Conservation (phyloP, 1,140 invertebrate species). For the Popillia japonica region DNA sequence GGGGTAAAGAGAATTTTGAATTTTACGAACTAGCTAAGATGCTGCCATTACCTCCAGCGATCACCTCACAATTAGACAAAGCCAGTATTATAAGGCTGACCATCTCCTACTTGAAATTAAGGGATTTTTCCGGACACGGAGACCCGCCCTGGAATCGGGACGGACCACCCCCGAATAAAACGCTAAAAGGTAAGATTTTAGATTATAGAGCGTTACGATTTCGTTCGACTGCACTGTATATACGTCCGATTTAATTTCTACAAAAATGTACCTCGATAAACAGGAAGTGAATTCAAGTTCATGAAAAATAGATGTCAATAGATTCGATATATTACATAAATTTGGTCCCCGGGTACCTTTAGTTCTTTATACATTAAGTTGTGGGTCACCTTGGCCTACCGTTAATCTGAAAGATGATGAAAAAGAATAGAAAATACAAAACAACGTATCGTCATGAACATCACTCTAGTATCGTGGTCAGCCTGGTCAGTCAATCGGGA, state of each 20-base stretch:
- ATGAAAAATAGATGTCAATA: constrained; percentile 7
- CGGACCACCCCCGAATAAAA: constrained; percentile 77
- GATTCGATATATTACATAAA: constrained; percentile 27
- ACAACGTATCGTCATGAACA: background rate
- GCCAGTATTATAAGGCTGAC: constrained; percentile 98
- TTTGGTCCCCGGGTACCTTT: background rate
- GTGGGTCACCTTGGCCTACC: constrained; percentile 21
- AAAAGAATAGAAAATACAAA: constrained; percentile 10
- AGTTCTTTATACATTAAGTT: background rate
- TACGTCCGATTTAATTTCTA: background rate
- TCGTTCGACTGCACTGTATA: background rate
- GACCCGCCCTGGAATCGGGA: constrained; percentile 93
- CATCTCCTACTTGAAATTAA: constrained; percentile 95
- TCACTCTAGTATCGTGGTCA: constrained; percentile 25
- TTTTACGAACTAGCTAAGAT: constrained; percentile 99
- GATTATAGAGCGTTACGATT: too few species aligned
- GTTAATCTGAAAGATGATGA: constrained; percentile 20
- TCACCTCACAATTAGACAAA: constrained; percentile 98
- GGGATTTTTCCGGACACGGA: constrained; percentile 93
- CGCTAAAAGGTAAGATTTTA: constrained; percentile 87
- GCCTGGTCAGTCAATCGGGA: constrained; percentile 15
- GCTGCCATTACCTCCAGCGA: constrained; percentile 93
- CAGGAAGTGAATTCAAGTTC: constrained; percentile 1
- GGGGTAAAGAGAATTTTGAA: constrained; percentile 98
- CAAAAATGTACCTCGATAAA: background rate